Evolutionary conservation across 2,888 invertebrate species (phyloP), one percentile per base, ranked within the genome.

Genomic region (Drosophila formosana): DNA sequence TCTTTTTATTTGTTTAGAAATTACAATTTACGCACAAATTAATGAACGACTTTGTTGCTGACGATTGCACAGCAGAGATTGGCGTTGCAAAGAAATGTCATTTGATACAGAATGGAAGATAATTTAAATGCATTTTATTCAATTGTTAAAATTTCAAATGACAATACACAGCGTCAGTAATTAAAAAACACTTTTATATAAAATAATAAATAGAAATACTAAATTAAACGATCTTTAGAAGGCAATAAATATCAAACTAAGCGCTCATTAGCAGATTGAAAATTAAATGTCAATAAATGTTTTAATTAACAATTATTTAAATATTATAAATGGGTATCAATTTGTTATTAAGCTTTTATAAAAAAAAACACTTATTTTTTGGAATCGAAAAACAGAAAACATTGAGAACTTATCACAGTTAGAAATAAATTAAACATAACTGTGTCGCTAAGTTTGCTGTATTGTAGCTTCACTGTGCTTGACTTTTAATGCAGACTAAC

Each of bases 1-100:
- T 32, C 6, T 39, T 30, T 7, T 34, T 9, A 26, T 56, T 25
- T 50, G 11, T 23, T 30, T 7, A 41, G 25, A 60, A 9, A 50
- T 18, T 18, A 30, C 11, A 47, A 39, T 52, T 30, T 60, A 50
- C 28, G 39, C 43, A 23, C 30, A 41, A 57, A 47, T 58, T 46
- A 72, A 64, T 50, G 45, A 68, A 50, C 69, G 72, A 52, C 47
- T 76, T 28, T 52, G 18, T 8, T 37, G 11, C 8, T 34, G 52
- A 26, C 25, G 41, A 37, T 37, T 8, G 57, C 23, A 41, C 30
- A 60, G 25, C 43, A 30, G 23, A 30, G 7, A 25, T 43, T 18
- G 9, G 6, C 7, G 5, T 2, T 11, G 37, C 32, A 13, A 4
- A 23, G 9, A 55, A 30, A 28, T n/a, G 13, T 26, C 39, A 52